phyloP scores from a whole-genome alignment of 2,888 invertebrate genomes.

The Argyresthia goedartella region DNA sequence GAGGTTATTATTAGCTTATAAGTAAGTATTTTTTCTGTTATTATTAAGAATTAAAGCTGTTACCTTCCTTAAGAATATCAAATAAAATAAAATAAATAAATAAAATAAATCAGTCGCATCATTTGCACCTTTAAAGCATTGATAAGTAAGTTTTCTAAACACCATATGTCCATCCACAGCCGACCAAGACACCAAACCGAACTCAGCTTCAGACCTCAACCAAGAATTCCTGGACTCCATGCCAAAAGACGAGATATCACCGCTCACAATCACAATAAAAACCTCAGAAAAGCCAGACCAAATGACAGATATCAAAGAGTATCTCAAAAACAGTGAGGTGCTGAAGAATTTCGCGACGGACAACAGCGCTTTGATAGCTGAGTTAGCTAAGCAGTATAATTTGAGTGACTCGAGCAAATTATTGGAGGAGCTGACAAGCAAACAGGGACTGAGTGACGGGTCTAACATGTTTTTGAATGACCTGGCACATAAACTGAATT shows the following conservation, averaged over 20 bases:
- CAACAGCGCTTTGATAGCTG: slow-evolving; percentile 10
- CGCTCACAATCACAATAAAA: slow-evolving; percentile 39
- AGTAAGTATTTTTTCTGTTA: no score
- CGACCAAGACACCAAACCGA: slow-evolving; percentile 37
- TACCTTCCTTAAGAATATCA: no score
- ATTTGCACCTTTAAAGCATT: no score
- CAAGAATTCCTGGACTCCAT: slow-evolving; percentile 54
- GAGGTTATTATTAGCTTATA: no score
- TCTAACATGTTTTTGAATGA: slow-evolving; percentile 20
- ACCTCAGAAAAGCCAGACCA: slow-evolving; percentile 36
- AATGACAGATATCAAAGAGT: slow-evolving; percentile 11
- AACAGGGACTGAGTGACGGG: slow-evolving; percentile 14
- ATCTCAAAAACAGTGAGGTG: slow-evolving; percentile 11
- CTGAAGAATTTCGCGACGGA: slow-evolving; percentile 14
- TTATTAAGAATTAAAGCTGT: no score
- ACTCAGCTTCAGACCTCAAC: slow-evolving; percentile 52
- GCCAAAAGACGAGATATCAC: slow-evolving; percentile 23
- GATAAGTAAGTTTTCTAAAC: no score
- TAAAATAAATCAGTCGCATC: no score
- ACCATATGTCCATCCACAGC: slow-evolving; percentile 14
- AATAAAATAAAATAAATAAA: no score
- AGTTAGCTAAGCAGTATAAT: slow-evolving; percentile 13
- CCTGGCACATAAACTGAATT: slow-evolving; percentile 26
- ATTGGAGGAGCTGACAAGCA: slow-evolving; percentile 13
- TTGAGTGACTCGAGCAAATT: slow-evolving; percentile 11